A percentile compares a stretch with the other conserved stretches of the same genome.
These are phyloP conservation scores for Enteromius thamalakanensis DNA, from an alignment of 2,797 vertebrate genomes.

Conservation along the genomic window DNA sequence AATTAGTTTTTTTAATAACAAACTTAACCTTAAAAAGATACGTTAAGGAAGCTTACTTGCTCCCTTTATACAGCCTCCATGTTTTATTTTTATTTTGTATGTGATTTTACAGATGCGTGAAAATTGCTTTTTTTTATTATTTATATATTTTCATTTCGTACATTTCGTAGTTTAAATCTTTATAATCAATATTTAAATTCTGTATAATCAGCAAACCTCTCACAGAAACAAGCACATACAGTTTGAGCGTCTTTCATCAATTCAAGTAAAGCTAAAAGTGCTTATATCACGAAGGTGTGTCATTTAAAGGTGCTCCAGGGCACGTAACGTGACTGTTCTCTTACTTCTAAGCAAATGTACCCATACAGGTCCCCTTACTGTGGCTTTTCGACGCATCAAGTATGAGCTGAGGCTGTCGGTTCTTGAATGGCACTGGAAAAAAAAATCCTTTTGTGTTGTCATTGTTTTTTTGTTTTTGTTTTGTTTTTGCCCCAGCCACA, in stretches of 20 bases:
- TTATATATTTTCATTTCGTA: not conserved
- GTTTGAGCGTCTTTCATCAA: not conserved
- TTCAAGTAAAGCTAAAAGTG: not conserved
- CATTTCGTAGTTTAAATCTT: not conserved
- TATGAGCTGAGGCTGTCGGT: conserved; percentile 19
- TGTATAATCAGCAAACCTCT: not conserved
- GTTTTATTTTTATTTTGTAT: not conserved
- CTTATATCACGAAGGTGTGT: not conserved
- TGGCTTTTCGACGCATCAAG: conserved; percentile 2
- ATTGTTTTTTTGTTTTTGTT: conserved; percentile 70
- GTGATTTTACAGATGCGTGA: not conserved
- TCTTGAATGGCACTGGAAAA: conserved; percentile 28
- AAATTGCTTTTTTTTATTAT: not conserved
- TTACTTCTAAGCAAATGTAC: conserved; percentile 2
- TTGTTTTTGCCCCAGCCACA: conserved; percentile 89
- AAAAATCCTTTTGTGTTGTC: conserved; percentile 67
- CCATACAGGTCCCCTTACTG: conserved; percentile 5
- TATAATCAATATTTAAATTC: not conserved
- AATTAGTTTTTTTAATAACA: not conserved
- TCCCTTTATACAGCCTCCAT: not conserved
- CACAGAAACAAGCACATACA: not conserved
- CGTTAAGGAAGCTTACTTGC: not conserved
- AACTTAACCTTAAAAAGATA: not conserved
- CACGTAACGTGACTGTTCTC: not conserved
- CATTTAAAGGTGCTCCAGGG: not conserved